Conservation (phyloP, 1,140 invertebrate species). For the Aphidius gifuensis region DNA sequence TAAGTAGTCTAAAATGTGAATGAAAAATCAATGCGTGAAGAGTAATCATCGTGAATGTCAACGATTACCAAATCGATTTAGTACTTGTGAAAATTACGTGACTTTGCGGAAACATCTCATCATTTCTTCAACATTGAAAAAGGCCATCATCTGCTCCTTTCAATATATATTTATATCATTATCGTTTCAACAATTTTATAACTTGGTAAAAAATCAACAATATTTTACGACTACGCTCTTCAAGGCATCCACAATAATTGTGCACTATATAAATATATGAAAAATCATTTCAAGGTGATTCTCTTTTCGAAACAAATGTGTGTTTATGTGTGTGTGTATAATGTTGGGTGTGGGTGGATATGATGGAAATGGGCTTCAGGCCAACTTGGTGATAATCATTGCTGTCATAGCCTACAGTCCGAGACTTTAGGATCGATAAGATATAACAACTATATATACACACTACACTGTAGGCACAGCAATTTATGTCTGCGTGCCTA, state of each 20-base stretch:
- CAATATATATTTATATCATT: background rate
- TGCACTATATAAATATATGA: no score
- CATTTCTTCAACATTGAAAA: slow-evolving; percentile 5
- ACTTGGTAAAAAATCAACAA: no score
- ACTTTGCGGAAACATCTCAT: slow-evolving; percentile 12
- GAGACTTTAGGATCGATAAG: slow-evolving; percentile 14
- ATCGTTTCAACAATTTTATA: no score
- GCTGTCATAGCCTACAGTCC: slow-evolving; percentile 22
- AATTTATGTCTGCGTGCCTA: no score
- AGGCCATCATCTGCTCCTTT: background rate
- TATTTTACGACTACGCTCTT: no score
- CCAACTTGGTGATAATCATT: slow-evolving; percentile 22
- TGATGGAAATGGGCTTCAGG: slow-evolving; percentile 15
- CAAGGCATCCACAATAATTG: no score
- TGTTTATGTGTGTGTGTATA: no score
- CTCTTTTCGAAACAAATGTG: background rate
- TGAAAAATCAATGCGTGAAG: background rate
- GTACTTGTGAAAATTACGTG: slow-evolving; percentile 18
- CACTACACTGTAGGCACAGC: background rate
- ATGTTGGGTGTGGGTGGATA: background rate
- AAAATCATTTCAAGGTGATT: background rate
- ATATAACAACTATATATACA: slow-evolving; percentile 1
- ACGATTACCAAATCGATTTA: slow-evolving; percentile 20
- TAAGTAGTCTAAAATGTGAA: background rate
- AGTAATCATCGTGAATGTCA: slow-evolving; percentile 19